Percentiles rank a stretch among this genome's conserved stretches.
Conservation (phyloP, 1,140 invertebrate genomes). For the Cotesia vestalis region DNA sequence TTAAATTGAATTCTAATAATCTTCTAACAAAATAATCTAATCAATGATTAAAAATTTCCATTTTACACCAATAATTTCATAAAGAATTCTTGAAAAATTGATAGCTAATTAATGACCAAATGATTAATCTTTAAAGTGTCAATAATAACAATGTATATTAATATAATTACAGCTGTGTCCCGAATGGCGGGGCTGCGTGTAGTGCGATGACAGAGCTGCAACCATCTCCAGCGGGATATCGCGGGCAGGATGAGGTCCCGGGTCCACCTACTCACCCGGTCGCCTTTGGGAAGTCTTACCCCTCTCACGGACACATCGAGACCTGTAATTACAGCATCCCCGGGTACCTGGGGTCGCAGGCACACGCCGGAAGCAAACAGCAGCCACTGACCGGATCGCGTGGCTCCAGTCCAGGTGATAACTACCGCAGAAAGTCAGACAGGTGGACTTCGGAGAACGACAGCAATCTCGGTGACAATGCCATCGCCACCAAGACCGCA, state of each 20-base stretch:
- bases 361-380: slow-evolving; percentile 25
- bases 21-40: no score
- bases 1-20: no score
- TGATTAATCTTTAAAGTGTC: neutral
- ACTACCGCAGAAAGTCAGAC: slow-evolving; percentile 29
- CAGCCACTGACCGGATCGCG: slow-evolving; percentile 24
- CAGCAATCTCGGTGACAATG: slow-evolving; percentile 19
- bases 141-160: slow-evolving; percentile 28
- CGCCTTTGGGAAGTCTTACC: slow-evolving; percentile 56
- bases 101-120: no score
- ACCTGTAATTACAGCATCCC: slow-evolving; percentile 56
- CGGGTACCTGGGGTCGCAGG: slow-evolving; percentile 41
- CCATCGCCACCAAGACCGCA: slow-evolving; percentile 38
- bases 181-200: slow-evolving; percentile 64
- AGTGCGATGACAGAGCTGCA: slow-evolving; percentile 69
- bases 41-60: no score
- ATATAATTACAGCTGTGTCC: slow-evolving; percentile 57
- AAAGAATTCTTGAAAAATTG: no score
- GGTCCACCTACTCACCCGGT: slow-evolving; percentile 55
- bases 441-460: slow-evolving; percentile 34
- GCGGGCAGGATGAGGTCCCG: slow-evolving; percentile 63
- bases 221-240: slow-evolving; percentile 62
- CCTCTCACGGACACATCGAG: slow-evolving; percentile 57
- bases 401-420: slow-evolving; percentile 31
- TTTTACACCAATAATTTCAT: no score